Base-by-base conservation (phyloP, 1,140 invertebrate genomes). In the Drosophila virilis region DNA sequence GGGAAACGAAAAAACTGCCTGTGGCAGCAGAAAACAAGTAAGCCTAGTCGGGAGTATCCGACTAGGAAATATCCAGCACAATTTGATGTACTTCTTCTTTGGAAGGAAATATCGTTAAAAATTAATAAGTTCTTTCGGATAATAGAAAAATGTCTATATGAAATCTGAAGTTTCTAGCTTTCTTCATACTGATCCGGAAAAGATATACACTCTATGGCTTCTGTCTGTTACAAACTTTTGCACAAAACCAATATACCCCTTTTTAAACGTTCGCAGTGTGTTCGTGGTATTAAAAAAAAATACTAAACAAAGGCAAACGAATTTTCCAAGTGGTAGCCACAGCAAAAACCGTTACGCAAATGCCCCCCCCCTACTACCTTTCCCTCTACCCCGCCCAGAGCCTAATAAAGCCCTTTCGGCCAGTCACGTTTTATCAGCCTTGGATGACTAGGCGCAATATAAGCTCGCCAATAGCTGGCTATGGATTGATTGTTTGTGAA, bases 281-380 rank as follows among this genome's bases (percentile, higher is more conserved):
- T 28, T 5, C 22, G 22, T 4, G 22, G 4, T 28, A 68, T 17
- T 51, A 55, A 76, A 38, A 74, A 51, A 57, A 12, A 62, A 45
- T 66, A 52, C 37, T 54, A 46, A 69, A 15, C 10, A 52, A 54
- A 37, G 46, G 35, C 62, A 77, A 85, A 86, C 59, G 65, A 88
- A 83, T 86, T 88, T 85, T 78, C 78, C 81, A 75, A 82, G 64
- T 57, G 66, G 55, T 42, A 0, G n/a, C 40, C 40, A 79, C 74
- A 64, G 58, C 68, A 80, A 51, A 68, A 75, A 70, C 67, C 78
- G 77, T 84, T 84, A 85, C 64, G 81, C 81, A 84, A 85, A 85
- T 12, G 6, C 10, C 12, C 12, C 9, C 6, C 33, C 12, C 0
- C 22, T 5, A 15, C 15, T 51, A 12, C 10, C 46, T 54, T 40